Conservation (phyloP, 1,140 invertebrate species). For the Ips typographus region DNA sequence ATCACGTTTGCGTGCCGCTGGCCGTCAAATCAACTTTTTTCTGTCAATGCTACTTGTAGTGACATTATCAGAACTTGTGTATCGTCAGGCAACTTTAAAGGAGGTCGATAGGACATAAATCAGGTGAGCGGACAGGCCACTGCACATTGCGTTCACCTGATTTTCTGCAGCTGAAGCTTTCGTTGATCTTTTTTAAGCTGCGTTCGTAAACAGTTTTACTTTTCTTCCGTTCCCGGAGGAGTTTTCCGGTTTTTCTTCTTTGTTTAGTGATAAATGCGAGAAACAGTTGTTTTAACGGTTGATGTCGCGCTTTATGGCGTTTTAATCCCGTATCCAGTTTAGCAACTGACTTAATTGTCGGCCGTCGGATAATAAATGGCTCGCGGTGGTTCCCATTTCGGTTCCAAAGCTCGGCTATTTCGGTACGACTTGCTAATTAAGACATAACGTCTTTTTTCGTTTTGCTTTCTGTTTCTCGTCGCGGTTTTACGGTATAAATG, state of each 20-base stretch:
- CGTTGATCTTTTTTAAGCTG: not conserved
- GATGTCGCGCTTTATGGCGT: not conserved
- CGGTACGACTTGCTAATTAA: constrained; percentile 6
- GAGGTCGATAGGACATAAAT: not conserved
- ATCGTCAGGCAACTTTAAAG: not conserved
- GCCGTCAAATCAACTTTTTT: no score
- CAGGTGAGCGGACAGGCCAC: not conserved
- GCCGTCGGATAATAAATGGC: not conserved
- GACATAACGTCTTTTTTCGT: not conserved
- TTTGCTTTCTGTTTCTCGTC: not conserved
- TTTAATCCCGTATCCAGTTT: constrained; percentile 1
- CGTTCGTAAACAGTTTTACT: no score
- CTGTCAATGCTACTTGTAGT: no score
- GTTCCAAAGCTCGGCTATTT: not conserved
- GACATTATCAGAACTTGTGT: no score
- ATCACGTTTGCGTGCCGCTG: not conserved
- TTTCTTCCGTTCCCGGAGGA: no score
- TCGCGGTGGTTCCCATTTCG: not conserved
- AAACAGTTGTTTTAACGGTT: no score
- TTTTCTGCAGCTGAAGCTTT: constrained; percentile 3
- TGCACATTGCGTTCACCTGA: not conserved
- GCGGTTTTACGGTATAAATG: not conserved
- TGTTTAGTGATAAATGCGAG: no score
- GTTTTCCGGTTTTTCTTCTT: no score
- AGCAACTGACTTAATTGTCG: not conserved